phyloP scores from a whole-genome alignment of 2,797 vertebrate species.

The Trachops cirrhosus region DNA sequence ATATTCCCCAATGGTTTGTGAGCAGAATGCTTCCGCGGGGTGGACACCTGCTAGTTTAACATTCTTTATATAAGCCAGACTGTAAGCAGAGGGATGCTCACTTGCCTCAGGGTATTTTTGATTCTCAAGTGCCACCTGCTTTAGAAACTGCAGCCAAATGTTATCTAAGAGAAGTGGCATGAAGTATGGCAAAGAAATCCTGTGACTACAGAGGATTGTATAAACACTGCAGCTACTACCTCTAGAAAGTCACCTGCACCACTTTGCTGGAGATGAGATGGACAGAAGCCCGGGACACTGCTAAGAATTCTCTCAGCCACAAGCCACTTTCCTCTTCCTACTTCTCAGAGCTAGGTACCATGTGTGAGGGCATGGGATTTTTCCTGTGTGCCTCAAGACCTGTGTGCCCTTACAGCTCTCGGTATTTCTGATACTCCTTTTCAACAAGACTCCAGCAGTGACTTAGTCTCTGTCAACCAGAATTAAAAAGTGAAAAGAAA shows the following conservation, averaged over 20 bases:
- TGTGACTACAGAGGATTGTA: neutral
- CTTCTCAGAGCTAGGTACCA: neutral
- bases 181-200: slow-evolving; percentile 29
- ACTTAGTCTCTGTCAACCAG: neutral
- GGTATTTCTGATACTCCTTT: neutral
- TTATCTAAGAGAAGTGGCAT: slow-evolving; percentile 57
- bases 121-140: slow-evolving; percentile 71
- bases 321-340: neutral
- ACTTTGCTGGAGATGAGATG: neutral
- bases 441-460: neutral
- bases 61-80: slow-evolving; percentile 57
- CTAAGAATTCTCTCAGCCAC: neutral
- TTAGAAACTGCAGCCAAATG: slow-evolving; percentile 64
- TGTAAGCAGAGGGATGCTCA: slow-evolving; percentile 66
- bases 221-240: neutral
- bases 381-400: neutral
- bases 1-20: neutral
- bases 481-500: neutral
- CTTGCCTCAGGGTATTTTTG: slow-evolving; percentile 72
- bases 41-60: slow-evolving; percentile 63
- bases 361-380: neutral
- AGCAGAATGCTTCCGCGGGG: slow-evolving; percentile 12
- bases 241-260: neutral
- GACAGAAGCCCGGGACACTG: neutral
- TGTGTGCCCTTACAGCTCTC: neutral